These are phyloP conservation scores for Eumerus sabulonum DNA, from an alignment of 2,888 invertebrate species.

Conservation along the genomic window DNA sequence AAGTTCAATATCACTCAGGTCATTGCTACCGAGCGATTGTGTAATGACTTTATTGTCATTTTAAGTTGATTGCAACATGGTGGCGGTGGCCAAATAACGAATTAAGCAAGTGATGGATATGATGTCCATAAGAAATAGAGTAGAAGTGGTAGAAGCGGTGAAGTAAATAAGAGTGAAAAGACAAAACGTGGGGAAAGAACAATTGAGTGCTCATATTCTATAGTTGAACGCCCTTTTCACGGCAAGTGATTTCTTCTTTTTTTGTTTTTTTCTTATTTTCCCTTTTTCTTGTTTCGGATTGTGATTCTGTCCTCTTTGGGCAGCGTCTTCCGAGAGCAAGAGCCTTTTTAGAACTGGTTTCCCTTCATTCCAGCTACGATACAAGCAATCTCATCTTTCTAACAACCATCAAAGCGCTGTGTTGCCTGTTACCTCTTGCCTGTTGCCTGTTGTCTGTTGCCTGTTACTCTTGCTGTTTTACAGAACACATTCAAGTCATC, in stretches of 20 bases:
- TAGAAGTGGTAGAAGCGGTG: conserved; percentile 25
- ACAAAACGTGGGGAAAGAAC: conserved; percentile 43
- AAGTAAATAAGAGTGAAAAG: conserved; percentile 66
- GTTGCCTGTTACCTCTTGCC: too few species aligned
- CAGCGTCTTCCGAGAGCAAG: conserved; percentile 56
- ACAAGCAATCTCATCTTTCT: conserved; percentile 60
- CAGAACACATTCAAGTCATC: conserved; percentile 28
- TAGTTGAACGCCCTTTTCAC: conserved; percentile 79
- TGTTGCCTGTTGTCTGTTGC: too few species aligned
- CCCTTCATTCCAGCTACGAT: conserved; percentile 54
- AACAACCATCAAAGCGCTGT: conserved; percentile 61
- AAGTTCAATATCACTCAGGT: not conserved
- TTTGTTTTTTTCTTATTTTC: conserved; percentile 30
- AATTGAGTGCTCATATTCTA: conserved; percentile 68
- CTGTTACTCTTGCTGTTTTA: conserved; percentile 65
- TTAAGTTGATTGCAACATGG: too few species aligned
- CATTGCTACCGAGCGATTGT: not conserved
- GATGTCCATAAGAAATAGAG: conserved; percentile 13
- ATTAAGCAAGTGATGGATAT: conserved; percentile 41
- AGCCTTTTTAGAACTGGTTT: conserved; percentile 69
- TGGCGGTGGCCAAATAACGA: not conserved
- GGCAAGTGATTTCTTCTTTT: conserved; percentile 76
- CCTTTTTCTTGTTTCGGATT: too few species aligned
- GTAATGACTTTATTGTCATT: too few species aligned
- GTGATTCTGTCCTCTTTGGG: too few species aligned